Evolutionary conservation across 2,113 vertebrate species (phyloP), one percentile per base, ranked within the genome.

Genomic region (Willisornis vidua): DNA sequence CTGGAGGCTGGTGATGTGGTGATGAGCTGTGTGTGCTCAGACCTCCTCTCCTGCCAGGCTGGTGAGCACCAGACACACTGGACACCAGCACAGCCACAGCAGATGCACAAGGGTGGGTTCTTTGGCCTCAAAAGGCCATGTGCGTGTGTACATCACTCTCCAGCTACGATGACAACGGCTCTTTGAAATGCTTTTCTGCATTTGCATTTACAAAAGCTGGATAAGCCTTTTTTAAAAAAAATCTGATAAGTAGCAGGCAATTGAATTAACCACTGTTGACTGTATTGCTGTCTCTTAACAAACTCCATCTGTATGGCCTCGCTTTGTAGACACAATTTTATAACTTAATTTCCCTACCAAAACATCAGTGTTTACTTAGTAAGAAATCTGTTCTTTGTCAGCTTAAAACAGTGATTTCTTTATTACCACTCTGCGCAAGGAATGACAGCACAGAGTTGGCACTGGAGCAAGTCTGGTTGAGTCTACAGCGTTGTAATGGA

Each of bases 361-460:
- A 98, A 97, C 96, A 97, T 93, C 94, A 95, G 94, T 97, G 97
- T 98, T 98, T 98, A 98, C 97, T 98, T 97, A 97, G 97, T 98
- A 97, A 98, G 98, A 98, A 97, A 98, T 98, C 99, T 99, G 99
- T 98, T 98, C 98, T 99, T 98, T 98, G 98, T 99, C 98, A 98
- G 97, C 97, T 94, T 97, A 93, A 97, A 98, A 99, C 98, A 99
- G 98, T 98, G 98, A 97, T 98, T 98, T 98, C 99, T 99, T 99
- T 99, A 99, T 99, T 98, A 98, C 74, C 88, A 95, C 97, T 98
- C 96, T 96, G 93, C 41, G 25, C 93, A 96, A 97, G 97, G 96
- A 95, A 97, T 96, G 98, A 98, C 96, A 97, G 98, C 98, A 96
- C 97, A 97, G 98, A 98, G 96, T 98, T 98, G 98, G 98, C 97